phyloP scores from a whole-genome alignment of 2,113 vertebrate genomes.

The Trinectes maculatus region DNA sequence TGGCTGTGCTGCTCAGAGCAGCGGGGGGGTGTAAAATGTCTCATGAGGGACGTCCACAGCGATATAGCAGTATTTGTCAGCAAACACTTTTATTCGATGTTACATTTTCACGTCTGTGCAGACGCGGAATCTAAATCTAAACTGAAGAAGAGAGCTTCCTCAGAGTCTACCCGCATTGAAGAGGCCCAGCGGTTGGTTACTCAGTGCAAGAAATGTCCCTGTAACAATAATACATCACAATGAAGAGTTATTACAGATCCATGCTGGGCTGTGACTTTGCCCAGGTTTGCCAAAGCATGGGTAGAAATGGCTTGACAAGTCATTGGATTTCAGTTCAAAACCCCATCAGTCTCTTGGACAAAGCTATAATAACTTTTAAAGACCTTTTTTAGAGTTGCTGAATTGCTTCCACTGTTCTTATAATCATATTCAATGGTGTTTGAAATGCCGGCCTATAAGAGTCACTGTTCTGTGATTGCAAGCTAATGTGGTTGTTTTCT shows the following conservation, averaged over 20 bases:
- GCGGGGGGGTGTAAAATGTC: conserved; percentile 47
- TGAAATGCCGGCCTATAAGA: conserved; percentile 41
- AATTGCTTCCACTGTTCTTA: conserved; percentile 22
- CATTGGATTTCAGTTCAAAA: conserved; percentile 14
- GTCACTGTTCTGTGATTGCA: conserved; percentile 50
- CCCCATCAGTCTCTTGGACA: conserved; percentile 2
- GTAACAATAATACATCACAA: conserved; percentile 51
- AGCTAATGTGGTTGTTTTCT: conserved; percentile 48
- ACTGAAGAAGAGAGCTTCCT: conserved; percentile 42
- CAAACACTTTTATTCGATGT: conserved; percentile 59
- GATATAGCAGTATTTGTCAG: conserved; percentile 65
- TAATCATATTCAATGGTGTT: conserved; percentile 41
- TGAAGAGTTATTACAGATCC: conserved; percentile 39
- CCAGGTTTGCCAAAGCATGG: conserved; percentile 20
- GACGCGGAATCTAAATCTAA: conserved; percentile 37
- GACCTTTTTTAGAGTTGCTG: conserved; percentile 1
- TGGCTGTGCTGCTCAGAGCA: conserved; percentile 26
- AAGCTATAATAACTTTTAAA: conserved; percentile 23
- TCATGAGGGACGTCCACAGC: conserved; percentile 59
- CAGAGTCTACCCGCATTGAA: conserved; percentile 53
- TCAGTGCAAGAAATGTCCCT: conserved; percentile 40
- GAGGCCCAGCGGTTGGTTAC: conserved; percentile 43
- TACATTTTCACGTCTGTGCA: conserved; percentile 46
- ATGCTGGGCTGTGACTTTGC: conserved; percentile 26
- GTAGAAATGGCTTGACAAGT: conserved; percentile 21